Evolutionary conservation across 2,113 vertebrate species (phyloP).

Genomic region (Pterocles orientalis): DNA sequence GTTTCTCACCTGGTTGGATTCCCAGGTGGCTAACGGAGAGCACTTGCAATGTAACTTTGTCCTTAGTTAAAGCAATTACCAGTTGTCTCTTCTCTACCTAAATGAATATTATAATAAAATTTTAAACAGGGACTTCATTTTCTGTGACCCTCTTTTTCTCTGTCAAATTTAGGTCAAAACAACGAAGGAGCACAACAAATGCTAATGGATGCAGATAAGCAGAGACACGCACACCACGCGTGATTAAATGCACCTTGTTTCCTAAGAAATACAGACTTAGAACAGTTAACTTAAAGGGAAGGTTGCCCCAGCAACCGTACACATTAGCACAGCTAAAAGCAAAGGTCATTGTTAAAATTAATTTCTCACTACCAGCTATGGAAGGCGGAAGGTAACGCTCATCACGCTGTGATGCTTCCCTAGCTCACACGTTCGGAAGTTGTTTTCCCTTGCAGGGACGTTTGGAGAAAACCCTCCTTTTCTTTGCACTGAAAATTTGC

Average conservation of each 20-base stretch:
- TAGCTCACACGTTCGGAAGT: neutral
- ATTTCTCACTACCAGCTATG: neutral
- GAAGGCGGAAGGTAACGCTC: neutral
- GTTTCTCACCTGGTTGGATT: neutral
- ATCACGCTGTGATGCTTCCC: neutral
- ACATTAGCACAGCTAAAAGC: conserved; percentile 36
- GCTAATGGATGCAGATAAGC: neutral
- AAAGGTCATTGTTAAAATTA: conserved; percentile 50
- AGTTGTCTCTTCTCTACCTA: neutral
- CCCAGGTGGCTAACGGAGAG: neutral
- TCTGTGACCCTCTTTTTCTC: neutral
- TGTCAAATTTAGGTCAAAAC: neutral
- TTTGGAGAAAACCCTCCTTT: neutral
- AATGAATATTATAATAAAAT: neutral
- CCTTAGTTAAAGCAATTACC: neutral
- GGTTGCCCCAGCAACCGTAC: conserved; percentile 45
- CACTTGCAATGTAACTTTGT: neutral
- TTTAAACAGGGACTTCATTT: neutral
- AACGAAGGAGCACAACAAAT: neutral
- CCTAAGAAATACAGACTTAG: neutral
- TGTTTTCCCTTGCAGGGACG: neutral
- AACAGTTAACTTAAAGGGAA: conserved; percentile 19
- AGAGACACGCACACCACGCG: fast-evolving
- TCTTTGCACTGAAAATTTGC: neutral
- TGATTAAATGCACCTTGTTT: neutral